These are phyloP conservation scores for Eubucco bourcierii DNA, from an alignment of 2,113 vertebrate species.

Conservation along the genomic window DNA sequence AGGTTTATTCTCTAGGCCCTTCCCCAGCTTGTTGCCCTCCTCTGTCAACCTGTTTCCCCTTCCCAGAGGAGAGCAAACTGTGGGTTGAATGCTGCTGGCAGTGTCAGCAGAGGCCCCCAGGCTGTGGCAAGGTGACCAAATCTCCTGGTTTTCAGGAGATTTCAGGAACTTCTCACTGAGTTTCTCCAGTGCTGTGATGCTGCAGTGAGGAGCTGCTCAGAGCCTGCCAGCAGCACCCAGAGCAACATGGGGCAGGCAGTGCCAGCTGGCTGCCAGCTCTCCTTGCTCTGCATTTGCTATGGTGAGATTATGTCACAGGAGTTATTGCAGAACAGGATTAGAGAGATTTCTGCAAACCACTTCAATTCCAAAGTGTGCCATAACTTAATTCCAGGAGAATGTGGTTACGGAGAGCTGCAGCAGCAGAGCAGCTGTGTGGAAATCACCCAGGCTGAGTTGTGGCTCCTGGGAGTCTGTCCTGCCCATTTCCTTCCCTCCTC, in stretches of 20 bases:
- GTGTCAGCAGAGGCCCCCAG: not conserved
- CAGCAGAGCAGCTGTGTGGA: constrained; percentile 31
- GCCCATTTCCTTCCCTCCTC: not conserved
- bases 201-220: not conserved
- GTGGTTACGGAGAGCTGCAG: not conserved
- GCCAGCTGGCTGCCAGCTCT: not conserved
- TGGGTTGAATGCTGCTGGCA: accelerated
- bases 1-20: too few relatives aligned
- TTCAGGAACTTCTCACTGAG: not conserved
- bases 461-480: constrained; percentile 35
- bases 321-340: not conserved
- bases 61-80: not conserved
- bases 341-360: not conserved
- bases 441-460: not conserved
- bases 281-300: not conserved
- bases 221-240: not conserved
- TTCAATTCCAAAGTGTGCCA: constrained; percentile 6
- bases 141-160: not conserved
- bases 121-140: not conserved
- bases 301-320: not conserved
- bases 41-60: not conserved
- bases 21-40: too few relatives aligned
- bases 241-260: not conserved
- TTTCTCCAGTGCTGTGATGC: not conserved
- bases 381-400: constrained; percentile 16